A percentile compares a stretch with the other conserved stretches of the same genome.
Conservation (phyloP, 2,888 invertebrate species). For the Gibbula magus region DNA sequence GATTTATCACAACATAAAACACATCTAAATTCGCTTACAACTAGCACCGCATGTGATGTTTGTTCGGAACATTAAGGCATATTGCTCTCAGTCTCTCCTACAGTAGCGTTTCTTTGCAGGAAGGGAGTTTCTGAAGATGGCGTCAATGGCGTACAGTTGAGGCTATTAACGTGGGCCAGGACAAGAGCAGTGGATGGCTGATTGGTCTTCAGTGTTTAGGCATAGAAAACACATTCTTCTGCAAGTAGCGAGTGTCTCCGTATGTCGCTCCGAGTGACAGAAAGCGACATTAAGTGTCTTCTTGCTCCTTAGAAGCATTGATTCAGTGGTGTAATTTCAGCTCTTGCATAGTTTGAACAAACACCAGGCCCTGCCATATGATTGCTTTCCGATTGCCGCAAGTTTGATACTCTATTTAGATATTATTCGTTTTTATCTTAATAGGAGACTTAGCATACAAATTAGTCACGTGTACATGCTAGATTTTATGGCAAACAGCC, state of each 20-base stretch:
- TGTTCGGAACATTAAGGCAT: too few relatives aligned
- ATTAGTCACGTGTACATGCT: too few relatives aligned
- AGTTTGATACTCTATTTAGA: too few relatives aligned
- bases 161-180: background rate
- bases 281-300: background rate
- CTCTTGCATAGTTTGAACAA: background rate
- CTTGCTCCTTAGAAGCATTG: background rate
- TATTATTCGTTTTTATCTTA: too few relatives aligned
- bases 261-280: background rate
- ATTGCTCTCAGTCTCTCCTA: background rate
- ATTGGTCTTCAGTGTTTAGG: constrained; percentile 1
- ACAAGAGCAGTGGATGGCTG: background rate
- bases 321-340: background rate
- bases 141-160: constrained; percentile 2
- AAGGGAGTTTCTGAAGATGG: background rate
- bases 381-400: background rate
- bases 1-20: background rate
- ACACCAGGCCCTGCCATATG: background rate
- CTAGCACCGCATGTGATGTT: background rate
- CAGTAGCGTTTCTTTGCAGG: background rate
- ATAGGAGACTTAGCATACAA: too few relatives aligned
- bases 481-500: too few relatives aligned
- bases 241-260: background rate
- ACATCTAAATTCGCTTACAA: background rate
- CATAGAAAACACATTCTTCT: background rate